Percentiles rank a stretch among this genome's conserved stretches.
These are phyloP conservation scores for Dendrocincla fuliginosa DNA, from an alignment of 2,797 vertebrate genomes.

Conservation along the genomic window DNA sequence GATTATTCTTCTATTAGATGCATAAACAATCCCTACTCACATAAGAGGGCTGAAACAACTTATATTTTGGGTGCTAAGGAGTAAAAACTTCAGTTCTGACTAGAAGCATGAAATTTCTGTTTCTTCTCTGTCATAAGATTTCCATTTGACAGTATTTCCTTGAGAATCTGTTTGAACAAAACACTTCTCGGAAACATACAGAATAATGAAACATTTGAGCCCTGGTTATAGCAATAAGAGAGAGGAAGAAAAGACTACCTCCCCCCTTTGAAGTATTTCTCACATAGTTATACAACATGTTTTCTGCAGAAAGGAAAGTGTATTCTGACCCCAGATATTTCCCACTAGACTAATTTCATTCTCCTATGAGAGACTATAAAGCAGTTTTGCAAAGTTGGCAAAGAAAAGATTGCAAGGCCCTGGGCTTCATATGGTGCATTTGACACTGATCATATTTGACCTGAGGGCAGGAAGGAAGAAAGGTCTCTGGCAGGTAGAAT, in stretches of 20 bases:
- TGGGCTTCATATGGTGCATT: neutral
- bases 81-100: neutral
- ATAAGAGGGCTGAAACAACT: neutral
- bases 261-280: neutral
- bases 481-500: neutral
- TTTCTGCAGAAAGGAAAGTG: neutral
- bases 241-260: neutral
- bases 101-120: neutral
- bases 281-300: neutral
- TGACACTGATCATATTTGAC: neutral
- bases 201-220: neutral
- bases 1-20: neutral
- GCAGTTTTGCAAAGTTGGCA: constrained; percentile 10
- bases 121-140: neutral
- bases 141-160: neutral
- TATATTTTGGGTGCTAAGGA: rapidly evolving
- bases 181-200: neutral
- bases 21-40: neutral
- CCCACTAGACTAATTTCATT: neutral
- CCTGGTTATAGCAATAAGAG: neutral
- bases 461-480: neutral
- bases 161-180: neutral
- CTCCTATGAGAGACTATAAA: neutral
- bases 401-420: neutral
- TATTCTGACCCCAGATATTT: neutral